phyloP scores from a whole-genome alignment of 2,113 vertebrate species.

The Bostrychus sinensis region DNA sequence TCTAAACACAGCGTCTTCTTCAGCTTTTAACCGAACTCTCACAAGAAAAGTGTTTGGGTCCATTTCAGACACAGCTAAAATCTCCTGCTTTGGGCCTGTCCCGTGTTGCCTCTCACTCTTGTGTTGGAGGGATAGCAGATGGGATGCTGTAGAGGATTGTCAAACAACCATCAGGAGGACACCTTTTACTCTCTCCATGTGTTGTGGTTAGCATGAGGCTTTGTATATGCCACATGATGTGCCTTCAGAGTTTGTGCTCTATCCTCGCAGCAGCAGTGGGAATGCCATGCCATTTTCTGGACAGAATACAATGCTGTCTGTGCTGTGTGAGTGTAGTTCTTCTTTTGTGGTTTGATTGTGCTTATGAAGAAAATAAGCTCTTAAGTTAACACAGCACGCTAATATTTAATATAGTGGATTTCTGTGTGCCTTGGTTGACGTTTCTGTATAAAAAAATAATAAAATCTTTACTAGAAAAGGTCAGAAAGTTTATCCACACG shows the following conservation, averaged over 20 bases:
- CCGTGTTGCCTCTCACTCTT: slow-evolving; percentile 1
- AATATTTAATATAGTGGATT: no score
- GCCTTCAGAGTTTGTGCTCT: background rate
- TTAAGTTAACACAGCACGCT: no score
- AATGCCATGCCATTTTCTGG: slow-evolving; percentile 7
- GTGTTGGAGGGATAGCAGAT: slow-evolving; percentile 46
- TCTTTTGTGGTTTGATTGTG: background rate
- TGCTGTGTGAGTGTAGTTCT: background rate
- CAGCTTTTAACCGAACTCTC: slow-evolving; percentile 41
- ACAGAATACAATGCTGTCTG: background rate
- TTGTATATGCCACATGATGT: slow-evolving; percentile 1
- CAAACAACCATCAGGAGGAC: slow-evolving; percentile 60
- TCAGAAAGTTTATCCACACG: background rate
- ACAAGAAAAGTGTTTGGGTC: slow-evolving; percentile 17
- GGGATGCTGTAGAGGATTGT: slow-evolving; percentile 34
- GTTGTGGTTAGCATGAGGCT: slow-evolving; percentile 10
- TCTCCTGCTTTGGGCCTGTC: slow-evolving; percentile 1
- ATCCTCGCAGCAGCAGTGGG: slow-evolving; percentile 12
- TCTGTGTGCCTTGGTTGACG: no score
- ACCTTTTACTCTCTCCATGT: slow-evolving; percentile 45
- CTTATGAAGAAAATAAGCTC: no score
- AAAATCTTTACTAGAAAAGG: no score
- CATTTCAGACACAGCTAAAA: slow-evolving; percentile 15
- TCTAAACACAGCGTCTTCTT: slow-evolving; percentile 56
- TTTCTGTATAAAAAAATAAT: no score